Evolutionary conservation across 2,888 invertebrate species (phyloP).

Genomic region (Sphaerophoria rueppellii): DNA sequence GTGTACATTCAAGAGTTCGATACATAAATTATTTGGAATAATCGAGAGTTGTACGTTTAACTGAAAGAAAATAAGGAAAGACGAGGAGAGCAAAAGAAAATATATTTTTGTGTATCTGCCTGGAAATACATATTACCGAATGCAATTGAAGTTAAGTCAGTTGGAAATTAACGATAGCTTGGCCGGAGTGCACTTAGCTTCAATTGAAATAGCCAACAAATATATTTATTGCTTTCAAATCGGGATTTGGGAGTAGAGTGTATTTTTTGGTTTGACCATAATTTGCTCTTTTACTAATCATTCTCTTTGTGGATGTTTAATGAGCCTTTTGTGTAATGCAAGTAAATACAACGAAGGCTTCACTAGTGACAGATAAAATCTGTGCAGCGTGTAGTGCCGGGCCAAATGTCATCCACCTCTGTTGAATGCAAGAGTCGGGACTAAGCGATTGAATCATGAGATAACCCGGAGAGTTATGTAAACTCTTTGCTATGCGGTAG

Average conservation of each 20-base stretch:
- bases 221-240: not conserved
- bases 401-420: slow-evolving; percentile 70
- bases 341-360: slow-evolving; percentile 28
- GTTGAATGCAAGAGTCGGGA: slow-evolving; percentile 32
- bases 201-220: slow-evolving; percentile 51
- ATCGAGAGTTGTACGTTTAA: slow-evolving; percentile 14
- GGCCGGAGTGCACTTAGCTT: slow-evolving; percentile 20
- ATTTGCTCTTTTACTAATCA: slow-evolving; percentile 66
- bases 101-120: slow-evolving; percentile 37
- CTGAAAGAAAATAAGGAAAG: not conserved
- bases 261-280: slow-evolving; percentile 30
- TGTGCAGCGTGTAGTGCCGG: slow-evolving; percentile 45
- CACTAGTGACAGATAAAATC: not conserved
- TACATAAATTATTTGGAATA: slow-evolving; percentile 32
- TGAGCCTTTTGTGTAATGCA: slow-evolving; percentile 52
- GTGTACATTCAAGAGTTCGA: not conserved
- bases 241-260: slow-evolving; percentile 17
- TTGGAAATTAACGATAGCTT: slow-evolving; percentile 54
- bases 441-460: slow-evolving; percentile 29
- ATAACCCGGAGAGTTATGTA: slow-evolving; percentile 15
- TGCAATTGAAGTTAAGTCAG: slow-evolving; percentile 65
- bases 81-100: not conserved
- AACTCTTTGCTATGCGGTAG: not conserved
- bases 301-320: slow-evolving; percentile 45
- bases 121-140: slow-evolving; percentile 61